phyloP scores from a whole-genome alignment of 2,797 vertebrate species.

The Poeciliopsis gracilis region DNA sequence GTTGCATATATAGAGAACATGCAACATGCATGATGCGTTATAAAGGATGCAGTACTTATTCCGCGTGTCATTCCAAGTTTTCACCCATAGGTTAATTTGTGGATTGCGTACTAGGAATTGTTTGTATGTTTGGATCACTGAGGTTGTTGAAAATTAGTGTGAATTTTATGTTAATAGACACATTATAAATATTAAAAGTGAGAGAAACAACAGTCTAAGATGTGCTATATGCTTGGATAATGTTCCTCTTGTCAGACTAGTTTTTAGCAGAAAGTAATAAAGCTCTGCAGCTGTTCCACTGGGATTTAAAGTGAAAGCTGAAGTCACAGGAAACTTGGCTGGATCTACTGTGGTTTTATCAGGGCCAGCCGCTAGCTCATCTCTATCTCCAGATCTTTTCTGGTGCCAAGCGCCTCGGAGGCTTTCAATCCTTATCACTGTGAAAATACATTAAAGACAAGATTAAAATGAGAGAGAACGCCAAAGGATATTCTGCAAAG shows the following conservation, averaged over 20 bases:
- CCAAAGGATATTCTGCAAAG: slow-evolving; percentile 52
- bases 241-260: slow-evolving; percentile 19
- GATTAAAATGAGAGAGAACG: slow-evolving; percentile 72
- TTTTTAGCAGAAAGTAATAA: slow-evolving; percentile 37
- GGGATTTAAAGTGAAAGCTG: slow-evolving; percentile 16
- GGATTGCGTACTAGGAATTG: neutral
- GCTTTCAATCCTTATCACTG: slow-evolving; percentile 69
- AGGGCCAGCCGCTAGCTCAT: slow-evolving; percentile 39
- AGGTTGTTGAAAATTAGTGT: neutral
- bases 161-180: neutral
- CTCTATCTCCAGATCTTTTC: slow-evolving; percentile 65
- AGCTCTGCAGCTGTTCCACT: slow-evolving; percentile 34
- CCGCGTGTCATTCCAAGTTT: neutral
- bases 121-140: neutral
- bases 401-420: slow-evolving; percentile 54
- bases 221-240: neutral
- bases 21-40: too few relatives aligned
- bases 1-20: too few relatives aligned
- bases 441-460: slow-evolving; percentile 75
- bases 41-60: neutral
- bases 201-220: neutral
- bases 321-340: slow-evolving; percentile 43
- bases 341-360: slow-evolving; percentile 60
- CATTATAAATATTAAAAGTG: neutral
- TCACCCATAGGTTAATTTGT: neutral